These are phyloP conservation scores for Aurelia aurita DNA, from an alignment of 30 jellyfish, hydroid and myxozoan species.

Conservation along the genomic window DNA sequence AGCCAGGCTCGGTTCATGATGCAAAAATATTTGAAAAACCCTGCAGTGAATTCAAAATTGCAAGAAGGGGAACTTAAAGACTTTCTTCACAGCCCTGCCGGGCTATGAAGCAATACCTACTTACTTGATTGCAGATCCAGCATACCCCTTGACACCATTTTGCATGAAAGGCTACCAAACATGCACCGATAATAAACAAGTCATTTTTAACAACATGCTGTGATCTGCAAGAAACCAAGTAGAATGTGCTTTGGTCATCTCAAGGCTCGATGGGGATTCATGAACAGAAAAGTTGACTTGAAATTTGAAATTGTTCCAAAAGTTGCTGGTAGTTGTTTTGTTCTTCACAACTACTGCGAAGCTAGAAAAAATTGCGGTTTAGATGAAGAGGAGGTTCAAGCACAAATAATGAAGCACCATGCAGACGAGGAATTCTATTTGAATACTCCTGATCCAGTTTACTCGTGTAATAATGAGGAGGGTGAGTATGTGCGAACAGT, in stretches of 20 bases:
- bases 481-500: conserved; percentile 20
- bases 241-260: conserved; percentile 66
- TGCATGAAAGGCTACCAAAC: too few species aligned
- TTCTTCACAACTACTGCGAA: conserved; percentile 69
- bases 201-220: conserved; percentile 37
- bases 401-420: too few species aligned
- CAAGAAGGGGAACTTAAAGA: neutral
- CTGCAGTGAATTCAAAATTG: conserved; percentile 9
- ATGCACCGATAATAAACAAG: conserved; percentile 21
- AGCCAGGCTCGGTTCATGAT: conserved; percentile 60
- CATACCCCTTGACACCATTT: too few species aligned
- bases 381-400: conserved; percentile 45
- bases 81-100: neutral
- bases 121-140: too few species aligned
- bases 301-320: too few species aligned
- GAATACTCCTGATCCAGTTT: conserved; percentile 23
- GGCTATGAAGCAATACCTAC: conserved; percentile 17
- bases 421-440: conserved; percentile 1
- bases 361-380: neutral
- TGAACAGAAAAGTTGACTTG: too few species aligned
- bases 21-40: conserved; percentile 54
- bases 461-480: conserved; percentile 30
- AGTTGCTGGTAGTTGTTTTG: conserved; percentile 56
- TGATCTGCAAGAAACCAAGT: conserved; percentile 29
- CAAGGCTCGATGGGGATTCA: too few species aligned